phyloP scores from a whole-genome alignment of 2,797 vertebrate genomes.

The Hafferia zeledoni region DNA sequence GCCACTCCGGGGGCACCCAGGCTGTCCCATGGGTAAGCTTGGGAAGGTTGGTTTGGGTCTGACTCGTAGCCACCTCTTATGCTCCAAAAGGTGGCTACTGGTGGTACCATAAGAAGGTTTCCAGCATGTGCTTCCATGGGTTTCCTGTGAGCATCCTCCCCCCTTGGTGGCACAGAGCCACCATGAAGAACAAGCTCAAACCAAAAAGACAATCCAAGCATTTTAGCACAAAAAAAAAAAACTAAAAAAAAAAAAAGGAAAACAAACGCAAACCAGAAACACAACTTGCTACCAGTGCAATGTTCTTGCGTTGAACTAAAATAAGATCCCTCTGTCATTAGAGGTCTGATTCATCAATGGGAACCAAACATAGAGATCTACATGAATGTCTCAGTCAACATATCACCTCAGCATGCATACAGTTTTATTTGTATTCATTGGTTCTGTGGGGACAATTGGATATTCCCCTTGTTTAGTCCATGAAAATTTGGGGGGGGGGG shows the following conservation, averaged over 20 bases:
- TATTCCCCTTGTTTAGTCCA: constrained; percentile 56
- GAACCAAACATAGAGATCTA: constrained; percentile 51
- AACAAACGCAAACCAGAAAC: neutral
- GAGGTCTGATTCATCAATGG: constrained; percentile 48
- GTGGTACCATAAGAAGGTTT: neutral
- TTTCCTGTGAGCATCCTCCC: constrained; percentile 30
- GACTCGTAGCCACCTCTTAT: neutral
- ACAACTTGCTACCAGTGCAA: neutral
- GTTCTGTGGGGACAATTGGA: constrained; percentile 56
- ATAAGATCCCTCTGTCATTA: constrained; percentile 20
- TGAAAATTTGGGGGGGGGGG: neutral
- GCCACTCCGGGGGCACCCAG: neutral
- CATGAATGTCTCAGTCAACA: constrained; percentile 63
- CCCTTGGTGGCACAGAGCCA: neutral
- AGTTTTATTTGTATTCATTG: constrained; percentile 57
- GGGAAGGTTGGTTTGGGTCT: neutral
- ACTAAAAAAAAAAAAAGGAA: neutral
- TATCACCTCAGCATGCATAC: constrained; percentile 64
- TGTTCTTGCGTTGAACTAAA: constrained; percentile 30
- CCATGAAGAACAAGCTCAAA: constrained; percentile 57
- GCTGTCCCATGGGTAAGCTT: neutral
- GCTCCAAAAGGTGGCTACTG: constrained; percentile 7
- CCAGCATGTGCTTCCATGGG: neutral
- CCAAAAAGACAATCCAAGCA: constrained; percentile 55
- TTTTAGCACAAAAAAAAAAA: neutral